phyloP scores from a whole-genome alignment of 2,888 invertebrate genomes.

The Peribatodes rhomboidaria region DNA sequence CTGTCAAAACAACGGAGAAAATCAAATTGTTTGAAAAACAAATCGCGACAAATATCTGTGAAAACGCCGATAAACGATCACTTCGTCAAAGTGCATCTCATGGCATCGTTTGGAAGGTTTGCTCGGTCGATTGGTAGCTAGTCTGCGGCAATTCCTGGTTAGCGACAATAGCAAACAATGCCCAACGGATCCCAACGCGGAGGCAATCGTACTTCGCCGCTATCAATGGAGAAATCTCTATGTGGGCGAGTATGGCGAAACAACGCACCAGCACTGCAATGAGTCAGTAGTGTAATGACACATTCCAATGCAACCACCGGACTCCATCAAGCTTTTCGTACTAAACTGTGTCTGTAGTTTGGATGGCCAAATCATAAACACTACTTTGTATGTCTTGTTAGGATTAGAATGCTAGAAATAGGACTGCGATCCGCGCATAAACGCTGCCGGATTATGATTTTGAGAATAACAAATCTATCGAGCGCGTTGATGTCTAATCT shows the following conservation, averaged over 20 bases:
- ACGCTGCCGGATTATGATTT: constrained; percentile 19
- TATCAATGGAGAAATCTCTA: constrained; percentile 80
- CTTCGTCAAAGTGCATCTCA: not conserved
- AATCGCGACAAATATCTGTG: too few relatives aligned
- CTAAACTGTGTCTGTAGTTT: constrained; percentile 23
- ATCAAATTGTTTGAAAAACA: not conserved
- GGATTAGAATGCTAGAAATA: constrained; percentile 29
- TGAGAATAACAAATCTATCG: not conserved
- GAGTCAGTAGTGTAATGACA: constrained; percentile 59
- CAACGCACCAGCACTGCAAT: constrained; percentile 60
- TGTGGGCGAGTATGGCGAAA: constrained; percentile 76
- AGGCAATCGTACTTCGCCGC: constrained; percentile 70
- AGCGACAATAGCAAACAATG: constrained; percentile 79
- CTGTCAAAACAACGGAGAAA: not conserved
- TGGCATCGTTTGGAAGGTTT: constrained; percentile 6
- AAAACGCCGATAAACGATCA: not conserved
- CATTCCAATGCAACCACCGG: constrained; percentile 65
- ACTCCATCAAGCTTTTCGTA: constrained; percentile 33
- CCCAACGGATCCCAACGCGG: constrained; percentile 62
- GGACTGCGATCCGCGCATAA: constrained; percentile 11
- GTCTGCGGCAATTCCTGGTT: constrained; percentile 65
- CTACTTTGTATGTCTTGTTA: constrained; percentile 31
- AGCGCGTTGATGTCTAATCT: constrained; percentile 46
- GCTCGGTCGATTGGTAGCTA: constrained; percentile 38
- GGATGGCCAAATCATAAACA: constrained; percentile 48